A percentile compares a stretch with the other conserved stretches of the same genome.
phyloP scores from a whole-genome alignment of 1,140 invertebrate species.

The Dermatophagoides farinae region DNA sequence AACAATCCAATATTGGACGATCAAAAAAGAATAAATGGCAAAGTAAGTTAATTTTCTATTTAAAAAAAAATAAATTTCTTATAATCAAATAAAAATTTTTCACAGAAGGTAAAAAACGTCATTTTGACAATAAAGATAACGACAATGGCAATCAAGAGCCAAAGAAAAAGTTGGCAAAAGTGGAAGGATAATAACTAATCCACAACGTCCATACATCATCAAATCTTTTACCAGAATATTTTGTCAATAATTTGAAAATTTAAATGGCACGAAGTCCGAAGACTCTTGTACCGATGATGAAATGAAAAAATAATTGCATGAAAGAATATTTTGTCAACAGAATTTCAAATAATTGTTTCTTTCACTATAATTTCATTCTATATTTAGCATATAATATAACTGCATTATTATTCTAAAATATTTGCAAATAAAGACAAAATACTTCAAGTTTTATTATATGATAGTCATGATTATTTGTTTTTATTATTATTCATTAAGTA shows the following conservation, averaged over 20 bases:
- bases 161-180: not conserved
- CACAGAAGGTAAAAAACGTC: conserved; percentile 2
- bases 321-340: too few species aligned
- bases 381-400: not conserved
- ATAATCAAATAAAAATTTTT: not conserved
- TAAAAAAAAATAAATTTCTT: not conserved
- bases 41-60: not conserved
- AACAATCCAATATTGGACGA: not conserved
- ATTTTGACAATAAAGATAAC: not conserved
- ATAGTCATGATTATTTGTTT: conserved; percentile 3
- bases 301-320: too few species aligned
- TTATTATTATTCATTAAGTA: not conserved
- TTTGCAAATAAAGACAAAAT: not conserved
- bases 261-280: too few species aligned
- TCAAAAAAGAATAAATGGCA: conserved; percentile 9
- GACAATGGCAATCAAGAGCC: too few species aligned
- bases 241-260: too few species aligned
- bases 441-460: not conserved
- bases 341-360: not conserved
- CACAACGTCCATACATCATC: too few species aligned
- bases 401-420: not conserved
- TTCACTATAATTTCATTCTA: not conserved
- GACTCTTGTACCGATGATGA: too few species aligned
- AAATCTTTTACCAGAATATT: not conserved
- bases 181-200: not conserved